Percentiles rank a stretch among this genome's conserved stretches.
These are phyloP conservation scores for Austrolebias charrua DNA, from an alignment of 2,797 vertebrate species.

Conservation along the genomic window DNA sequence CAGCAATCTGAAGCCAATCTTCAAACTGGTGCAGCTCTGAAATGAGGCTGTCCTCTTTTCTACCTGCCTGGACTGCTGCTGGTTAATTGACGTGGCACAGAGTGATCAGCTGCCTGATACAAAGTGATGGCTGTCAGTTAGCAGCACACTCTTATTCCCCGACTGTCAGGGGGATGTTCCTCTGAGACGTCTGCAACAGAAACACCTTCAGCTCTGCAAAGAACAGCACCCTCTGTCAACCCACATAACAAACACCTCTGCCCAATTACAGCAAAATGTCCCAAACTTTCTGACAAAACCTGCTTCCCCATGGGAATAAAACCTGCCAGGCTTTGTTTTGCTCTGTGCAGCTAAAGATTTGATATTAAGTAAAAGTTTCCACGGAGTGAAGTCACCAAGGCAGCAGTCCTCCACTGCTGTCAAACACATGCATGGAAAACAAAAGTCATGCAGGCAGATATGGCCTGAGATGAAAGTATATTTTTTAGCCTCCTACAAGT, in stretches of 20 bases:
- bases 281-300: constrained; percentile 27
- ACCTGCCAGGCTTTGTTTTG: constrained; percentile 40
- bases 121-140: constrained; percentile 68
- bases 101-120: constrained; percentile 61
- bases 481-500: too few relatives aligned
- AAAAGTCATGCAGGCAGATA: constrained; percentile 34
- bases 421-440: constrained; percentile 38
- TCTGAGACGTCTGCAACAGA: constrained; percentile 16
- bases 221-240: constrained; percentile 25
- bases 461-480: constrained; percentile 47
- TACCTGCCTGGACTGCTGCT: constrained; percentile 41
- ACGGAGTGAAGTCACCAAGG: constrained; percentile 33
- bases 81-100: constrained; percentile 64
- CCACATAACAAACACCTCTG: constrained; percentile 34
- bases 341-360: constrained; percentile 34
- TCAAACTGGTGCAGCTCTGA: constrained; percentile 49
- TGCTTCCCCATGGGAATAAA: constrained; percentile 31
- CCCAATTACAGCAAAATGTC: constrained; percentile 19
- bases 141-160: constrained; percentile 27
- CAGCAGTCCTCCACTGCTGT: constrained; percentile 29
- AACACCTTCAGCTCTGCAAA: constrained; percentile 13
- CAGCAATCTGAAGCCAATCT: constrained; percentile 66
- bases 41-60: constrained; percentile 61
- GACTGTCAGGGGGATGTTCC: constrained; percentile 22
- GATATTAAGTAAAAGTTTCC: constrained; percentile 51